Evolutionary conservation across 2,888 invertebrate species (phyloP).

Genomic region (Himalopsyche tibetana): DNA sequence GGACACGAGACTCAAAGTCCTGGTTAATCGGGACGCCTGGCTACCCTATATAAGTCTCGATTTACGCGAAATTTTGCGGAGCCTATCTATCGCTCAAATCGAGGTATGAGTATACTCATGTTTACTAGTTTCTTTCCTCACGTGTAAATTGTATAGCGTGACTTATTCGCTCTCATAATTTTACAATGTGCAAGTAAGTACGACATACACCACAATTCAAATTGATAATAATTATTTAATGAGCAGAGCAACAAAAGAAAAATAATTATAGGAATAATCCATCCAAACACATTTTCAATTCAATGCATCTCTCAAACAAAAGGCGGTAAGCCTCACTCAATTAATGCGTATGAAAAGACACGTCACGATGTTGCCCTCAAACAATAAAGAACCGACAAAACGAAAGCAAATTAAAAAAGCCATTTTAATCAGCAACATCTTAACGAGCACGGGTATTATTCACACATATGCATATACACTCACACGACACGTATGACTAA

Average conservation of each 20-base stretch:
- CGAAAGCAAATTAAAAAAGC: constrained; percentile 47
- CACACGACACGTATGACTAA: constrained; percentile 43
- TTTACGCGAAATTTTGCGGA: too few species aligned
- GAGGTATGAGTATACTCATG: too few species aligned
- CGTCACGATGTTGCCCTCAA: constrained; percentile 34
- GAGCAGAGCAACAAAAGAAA: neutral
- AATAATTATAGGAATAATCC: neutral
- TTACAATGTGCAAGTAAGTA: neutral
- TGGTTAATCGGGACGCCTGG: too few species aligned
- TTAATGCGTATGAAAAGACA: constrained; percentile 42
- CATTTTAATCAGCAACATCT: constrained; percentile 55
- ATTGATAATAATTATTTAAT: constrained; percentile 41
- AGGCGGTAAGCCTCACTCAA: constrained; percentile 12
- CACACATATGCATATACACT: constrained; percentile 50
- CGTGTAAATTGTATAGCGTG: neutral
- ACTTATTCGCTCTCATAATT: neutral
- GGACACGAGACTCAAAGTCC: too few species aligned
- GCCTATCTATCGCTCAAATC: too few species aligned
- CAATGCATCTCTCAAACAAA: constrained; percentile 22
- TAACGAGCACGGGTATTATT: constrained; percentile 53
- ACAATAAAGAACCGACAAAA: constrained; percentile 42
- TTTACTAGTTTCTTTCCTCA: too few species aligned
- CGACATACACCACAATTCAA: neutral
- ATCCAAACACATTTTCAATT: constrained; percentile 18
- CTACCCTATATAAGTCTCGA: too few species aligned